Evolutionary conservation across 1,140 invertebrate species (phyloP).

Genomic region (Campoletis sonorensis): DNA sequence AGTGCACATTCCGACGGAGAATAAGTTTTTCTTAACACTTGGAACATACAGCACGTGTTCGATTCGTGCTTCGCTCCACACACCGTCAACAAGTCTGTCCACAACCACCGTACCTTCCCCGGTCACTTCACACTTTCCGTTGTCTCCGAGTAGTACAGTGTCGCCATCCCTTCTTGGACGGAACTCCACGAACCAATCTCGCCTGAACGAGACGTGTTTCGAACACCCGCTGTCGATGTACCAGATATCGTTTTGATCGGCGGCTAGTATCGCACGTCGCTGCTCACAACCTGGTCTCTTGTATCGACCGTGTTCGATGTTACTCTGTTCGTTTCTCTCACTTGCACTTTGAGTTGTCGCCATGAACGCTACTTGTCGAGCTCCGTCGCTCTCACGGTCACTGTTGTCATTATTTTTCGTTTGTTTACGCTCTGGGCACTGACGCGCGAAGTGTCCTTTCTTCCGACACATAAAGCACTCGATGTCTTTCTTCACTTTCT

Average conservation of each 20-base stretch:
- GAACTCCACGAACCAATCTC: conserved; percentile 49
- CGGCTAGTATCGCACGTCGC: conserved; percentile 17
- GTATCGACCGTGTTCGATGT: neutral
- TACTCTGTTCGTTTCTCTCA: neutral
- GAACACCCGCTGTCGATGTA: conserved; percentile 52
- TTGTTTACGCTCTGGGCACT: conserved; percentile 19
- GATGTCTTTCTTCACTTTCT: conserved; percentile 24
- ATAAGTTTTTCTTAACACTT: neutral
- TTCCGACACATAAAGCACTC: neutral
- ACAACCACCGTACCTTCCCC: conserved; percentile 20
- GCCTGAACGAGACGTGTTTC: conserved; percentile 47
- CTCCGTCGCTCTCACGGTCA: neutral
- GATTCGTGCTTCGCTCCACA: conserved; percentile 37
- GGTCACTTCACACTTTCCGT: neutral
- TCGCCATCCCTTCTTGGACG: neutral
- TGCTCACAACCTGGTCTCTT: conserved; percentile 5
- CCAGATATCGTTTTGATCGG: conserved; percentile 46
- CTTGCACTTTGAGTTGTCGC: neutral
- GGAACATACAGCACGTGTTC: conserved; percentile 45
- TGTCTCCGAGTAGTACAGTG: conserved; percentile 23
- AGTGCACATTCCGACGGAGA: conserved; percentile 15
- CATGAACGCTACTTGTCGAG: neutral
- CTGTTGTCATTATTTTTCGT: conserved; percentile 8
- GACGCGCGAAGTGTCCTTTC: conserved; percentile 23
- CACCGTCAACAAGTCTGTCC: neutral